Conservation (phyloP, 2,888 invertebrate species). For the Agrenia bidenticulata region DNA sequence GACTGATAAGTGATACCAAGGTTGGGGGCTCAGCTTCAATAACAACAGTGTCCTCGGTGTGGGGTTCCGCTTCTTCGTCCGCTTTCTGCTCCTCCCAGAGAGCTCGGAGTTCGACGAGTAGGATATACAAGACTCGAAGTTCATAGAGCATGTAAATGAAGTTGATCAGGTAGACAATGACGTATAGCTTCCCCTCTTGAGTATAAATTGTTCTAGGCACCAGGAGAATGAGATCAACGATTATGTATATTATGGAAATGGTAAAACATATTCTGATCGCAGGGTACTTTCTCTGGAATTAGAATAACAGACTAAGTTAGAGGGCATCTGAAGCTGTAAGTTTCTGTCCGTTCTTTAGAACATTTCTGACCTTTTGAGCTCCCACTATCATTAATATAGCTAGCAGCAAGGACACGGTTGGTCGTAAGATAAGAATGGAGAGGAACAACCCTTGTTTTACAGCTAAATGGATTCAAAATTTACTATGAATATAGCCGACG, state of each 20-base stretch:
- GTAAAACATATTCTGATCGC: constrained; percentile 41
- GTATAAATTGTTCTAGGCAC: constrained; percentile 44
- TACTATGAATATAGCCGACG: background rate
- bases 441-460: constrained; percentile 42
- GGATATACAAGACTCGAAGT: constrained; percentile 37
- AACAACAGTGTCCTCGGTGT: constrained; percentile 45
- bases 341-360: too few species aligned
- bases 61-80: constrained; percentile 33
- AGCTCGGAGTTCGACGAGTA: constrained; percentile 16
- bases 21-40: constrained; percentile 32
- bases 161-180: constrained; percentile 40
- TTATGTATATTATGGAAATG: constrained; percentile 42
- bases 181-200: constrained; percentile 41
- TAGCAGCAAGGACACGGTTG: constrained; percentile 35
- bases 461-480: constrained; percentile 20
- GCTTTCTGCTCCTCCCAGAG: constrained; percentile 10
- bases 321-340: too few species aligned
- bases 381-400: constrained; percentile 42
- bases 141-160: constrained; percentile 45
- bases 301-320: too few species aligned
- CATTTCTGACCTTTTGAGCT: constrained; percentile 43
- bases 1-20: too few species aligned
- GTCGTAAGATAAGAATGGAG: constrained; percentile 33
- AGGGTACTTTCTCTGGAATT: constrained; percentile 38
- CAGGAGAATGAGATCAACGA: constrained; percentile 44